These are phyloP conservation scores for Lepidocyrtinus sp. DNA, from an alignment of 2,888 invertebrate genomes.

Conservation along the genomic window DNA sequence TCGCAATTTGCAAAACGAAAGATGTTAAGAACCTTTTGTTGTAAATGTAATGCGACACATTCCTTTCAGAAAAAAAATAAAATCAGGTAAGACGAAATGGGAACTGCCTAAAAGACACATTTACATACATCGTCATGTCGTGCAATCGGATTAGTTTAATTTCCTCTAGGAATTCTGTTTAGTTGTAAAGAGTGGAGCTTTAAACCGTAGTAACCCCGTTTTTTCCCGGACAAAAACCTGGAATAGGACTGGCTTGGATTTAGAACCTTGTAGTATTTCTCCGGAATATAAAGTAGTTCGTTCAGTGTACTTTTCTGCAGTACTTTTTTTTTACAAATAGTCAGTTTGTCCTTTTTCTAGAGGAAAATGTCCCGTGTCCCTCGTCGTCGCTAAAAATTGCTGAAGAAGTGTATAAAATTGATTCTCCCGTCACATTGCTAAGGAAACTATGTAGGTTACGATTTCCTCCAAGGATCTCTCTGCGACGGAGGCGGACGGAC, in stretches of 20 bases:
- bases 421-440: too few species aligned
- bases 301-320: background rate
- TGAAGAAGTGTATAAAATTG: too few species aligned
- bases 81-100: background rate
- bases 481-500: background rate
- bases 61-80: background rate
- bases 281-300: constrained; percentile 24
- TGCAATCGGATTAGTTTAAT: constrained; percentile 48
- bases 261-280: constrained; percentile 14
- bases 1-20: too few species aligned
- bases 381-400: too few species aligned
- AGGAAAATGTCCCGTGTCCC: too few species aligned
- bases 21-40: too few species aligned
- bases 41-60: too few species aligned
- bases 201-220: constrained; percentile 45
- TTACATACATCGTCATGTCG: constrained; percentile 13
- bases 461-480: too few species aligned
- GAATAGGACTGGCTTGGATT: too few species aligned
- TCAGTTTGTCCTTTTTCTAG: constrained; percentile 38
- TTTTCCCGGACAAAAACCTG: constrained; percentile 1
- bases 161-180: constrained; percentile 35
- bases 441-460: too few species aligned
- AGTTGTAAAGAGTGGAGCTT: too few species aligned
- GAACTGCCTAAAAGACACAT: background rate
- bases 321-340: too few species aligned